phyloP scores from a whole-genome alignment of 2,888 invertebrate genomes.

The Gastracanthus pulcherrimus region DNA sequence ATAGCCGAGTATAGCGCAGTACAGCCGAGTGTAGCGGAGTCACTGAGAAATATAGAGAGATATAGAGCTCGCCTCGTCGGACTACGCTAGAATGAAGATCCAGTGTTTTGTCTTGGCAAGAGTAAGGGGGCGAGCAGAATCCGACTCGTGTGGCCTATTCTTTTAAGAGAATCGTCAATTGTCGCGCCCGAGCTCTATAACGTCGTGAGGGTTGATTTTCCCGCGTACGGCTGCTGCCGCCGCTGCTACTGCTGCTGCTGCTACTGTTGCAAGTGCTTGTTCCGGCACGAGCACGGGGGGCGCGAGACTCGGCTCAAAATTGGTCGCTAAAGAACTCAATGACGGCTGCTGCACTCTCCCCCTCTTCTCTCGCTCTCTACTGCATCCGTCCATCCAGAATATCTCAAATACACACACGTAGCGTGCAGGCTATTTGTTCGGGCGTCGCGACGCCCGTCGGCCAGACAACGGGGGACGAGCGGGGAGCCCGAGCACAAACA shows the following conservation, averaged over 20 bases:
- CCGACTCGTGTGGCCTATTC: conserved; percentile 71
- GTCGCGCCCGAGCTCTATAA: conserved; percentile 69
- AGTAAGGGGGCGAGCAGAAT: conserved; percentile 56
- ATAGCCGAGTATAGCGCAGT: no score
- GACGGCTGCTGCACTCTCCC: conserved; percentile 19
- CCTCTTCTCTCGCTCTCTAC: background rate
- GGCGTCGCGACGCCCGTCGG: background rate
- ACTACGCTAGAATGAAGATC: conserved; percentile 74
- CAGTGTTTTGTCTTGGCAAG: conserved; percentile 73
- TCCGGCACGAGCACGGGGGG: conserved; percentile 48
- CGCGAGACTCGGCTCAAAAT: conserved; percentile 44
- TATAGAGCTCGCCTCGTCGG: conserved; percentile 65
- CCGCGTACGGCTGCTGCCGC: conserved; percentile 52
- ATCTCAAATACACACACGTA: background rate
- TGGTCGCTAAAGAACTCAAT: conserved; percentile 56
- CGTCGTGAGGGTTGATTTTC: conserved; percentile 73
- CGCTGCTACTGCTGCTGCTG: conserved; percentile 5
- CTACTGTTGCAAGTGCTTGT: conserved; percentile 29
- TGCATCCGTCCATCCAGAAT: background rate
- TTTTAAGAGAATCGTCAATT: conserved; percentile 75
- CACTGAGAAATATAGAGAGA: conserved; percentile 34
- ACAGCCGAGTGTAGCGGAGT: no score
- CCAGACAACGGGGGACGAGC: conserved; percentile 4
- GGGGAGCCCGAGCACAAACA: conserved; percentile 18
- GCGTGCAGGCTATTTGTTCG: background rate